phyloP scores from a whole-genome alignment of 2,113 vertebrate species.

The Eudyptes chrysolophus region DNA sequence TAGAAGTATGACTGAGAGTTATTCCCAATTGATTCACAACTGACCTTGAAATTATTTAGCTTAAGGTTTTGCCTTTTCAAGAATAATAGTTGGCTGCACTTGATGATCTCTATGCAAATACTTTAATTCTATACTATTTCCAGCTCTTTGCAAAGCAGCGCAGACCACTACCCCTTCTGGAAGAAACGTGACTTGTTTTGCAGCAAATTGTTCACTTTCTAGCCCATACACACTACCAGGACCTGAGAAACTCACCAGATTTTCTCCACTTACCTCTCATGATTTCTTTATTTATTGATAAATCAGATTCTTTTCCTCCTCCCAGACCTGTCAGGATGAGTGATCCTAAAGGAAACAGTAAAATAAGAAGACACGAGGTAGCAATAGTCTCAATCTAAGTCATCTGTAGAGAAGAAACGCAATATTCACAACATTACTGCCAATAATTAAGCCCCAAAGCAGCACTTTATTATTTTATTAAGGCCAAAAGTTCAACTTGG shows the following conservation, averaged over 20 bases:
- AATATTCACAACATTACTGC: not conserved
- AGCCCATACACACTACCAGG: not conserved
- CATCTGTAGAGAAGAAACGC: not conserved
- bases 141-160: not conserved
- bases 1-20: not conserved
- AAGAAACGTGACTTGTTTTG: not conserved
- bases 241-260: not conserved
- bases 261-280: not conserved
- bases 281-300: not conserved
- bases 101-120: not conserved
- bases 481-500: not conserved
- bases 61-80: not conserved
- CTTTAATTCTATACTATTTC: not conserved
- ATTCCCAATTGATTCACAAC: not conserved
- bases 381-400: slow-evolving; percentile 3
- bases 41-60: not conserved
- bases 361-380: not conserved
- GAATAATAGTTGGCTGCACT: not conserved
- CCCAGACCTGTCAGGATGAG: not conserved
- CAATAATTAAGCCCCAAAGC: not conserved
- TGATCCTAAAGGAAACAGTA: not conserved
- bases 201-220: not conserved
- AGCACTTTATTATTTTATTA: not conserved
- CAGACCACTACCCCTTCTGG: not conserved
- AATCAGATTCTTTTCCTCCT: not conserved